phyloP scores from a whole-genome alignment of 2,888 invertebrate species.

The Acanthosepion esculentum region DNA sequence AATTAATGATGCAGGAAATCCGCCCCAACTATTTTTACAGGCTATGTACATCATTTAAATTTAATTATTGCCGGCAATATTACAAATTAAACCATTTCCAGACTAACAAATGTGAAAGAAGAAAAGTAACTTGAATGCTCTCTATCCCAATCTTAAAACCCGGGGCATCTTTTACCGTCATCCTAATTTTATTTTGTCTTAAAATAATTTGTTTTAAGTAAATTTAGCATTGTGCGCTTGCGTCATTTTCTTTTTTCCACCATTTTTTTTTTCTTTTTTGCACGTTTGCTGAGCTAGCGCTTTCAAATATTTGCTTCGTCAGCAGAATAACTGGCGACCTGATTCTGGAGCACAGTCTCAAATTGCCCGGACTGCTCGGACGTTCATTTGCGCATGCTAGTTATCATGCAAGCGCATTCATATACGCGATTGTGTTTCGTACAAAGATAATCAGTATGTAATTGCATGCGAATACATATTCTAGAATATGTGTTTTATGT shows the following conservation, averaged over 20 bases:
- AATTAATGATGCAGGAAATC: background rate
- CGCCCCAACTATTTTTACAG: background rate
- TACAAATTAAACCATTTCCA: background rate
- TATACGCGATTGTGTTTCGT: no score
- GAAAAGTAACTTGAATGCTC: no score
- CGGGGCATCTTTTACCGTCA: background rate
- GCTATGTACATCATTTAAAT: background rate
- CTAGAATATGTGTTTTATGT: no score
- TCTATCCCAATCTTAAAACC: background rate
- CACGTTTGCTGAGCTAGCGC: background rate
- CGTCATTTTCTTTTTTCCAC: no score
- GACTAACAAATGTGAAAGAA: no score
- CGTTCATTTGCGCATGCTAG: no score
- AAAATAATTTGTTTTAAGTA: slow-evolving; percentile 18
- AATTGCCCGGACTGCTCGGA: background rate
- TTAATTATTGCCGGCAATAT: background rate
- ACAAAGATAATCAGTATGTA: no score
- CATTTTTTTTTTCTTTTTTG: background rate
- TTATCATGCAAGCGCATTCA: no score
- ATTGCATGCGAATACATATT: no score
- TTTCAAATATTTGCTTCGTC: background rate
- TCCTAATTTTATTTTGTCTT: slow-evolving; percentile 5
- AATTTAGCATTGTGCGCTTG: background rate
- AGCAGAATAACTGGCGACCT: background rate
- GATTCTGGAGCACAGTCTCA: background rate